phyloP scores from a whole-genome alignment of 2,797 vertebrate species.

The Megalops cyprinoides region DNA sequence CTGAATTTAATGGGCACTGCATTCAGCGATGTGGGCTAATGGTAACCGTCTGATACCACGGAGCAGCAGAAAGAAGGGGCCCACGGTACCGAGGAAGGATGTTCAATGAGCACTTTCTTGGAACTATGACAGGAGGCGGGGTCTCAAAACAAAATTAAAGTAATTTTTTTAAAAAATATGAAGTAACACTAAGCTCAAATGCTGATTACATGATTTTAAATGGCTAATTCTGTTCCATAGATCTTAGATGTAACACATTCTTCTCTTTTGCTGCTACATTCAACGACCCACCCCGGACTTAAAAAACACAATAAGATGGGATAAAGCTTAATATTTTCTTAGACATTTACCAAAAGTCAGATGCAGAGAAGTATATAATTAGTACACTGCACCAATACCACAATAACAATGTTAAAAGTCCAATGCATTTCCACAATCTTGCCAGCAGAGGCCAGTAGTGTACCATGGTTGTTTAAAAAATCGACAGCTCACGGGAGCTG shows the following conservation, averaged over 20 bases:
- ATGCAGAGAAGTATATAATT: background rate
- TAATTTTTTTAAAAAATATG: too few relatives aligned
- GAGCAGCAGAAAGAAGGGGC: too few relatives aligned
- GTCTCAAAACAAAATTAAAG: too few relatives aligned
- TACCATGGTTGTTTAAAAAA: background rate
- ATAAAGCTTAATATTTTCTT: background rate
- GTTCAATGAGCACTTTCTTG: background rate
- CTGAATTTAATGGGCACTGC: too few relatives aligned
- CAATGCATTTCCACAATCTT: background rate
- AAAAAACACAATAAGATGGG: too few relatives aligned
- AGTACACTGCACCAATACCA: background rate
- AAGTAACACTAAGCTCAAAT: too few relatives aligned
- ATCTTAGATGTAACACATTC: too few relatives aligned
- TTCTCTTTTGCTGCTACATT: background rate
- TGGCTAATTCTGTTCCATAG: background rate
- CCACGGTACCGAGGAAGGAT: too few relatives aligned
- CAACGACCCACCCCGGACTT: too few relatives aligned
- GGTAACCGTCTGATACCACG: too few relatives aligned
- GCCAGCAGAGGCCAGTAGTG: constrained; percentile 20
- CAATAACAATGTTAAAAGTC: background rate
- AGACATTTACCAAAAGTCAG: background rate
- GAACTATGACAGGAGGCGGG: background rate
- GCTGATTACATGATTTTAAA: too few relatives aligned
- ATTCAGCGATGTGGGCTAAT: background rate
- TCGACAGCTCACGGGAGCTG: background rate